These are phyloP conservation scores for Acropternis orthonyx DNA, from an alignment of 2,797 vertebrate species.

Conservation along the genomic window DNA sequence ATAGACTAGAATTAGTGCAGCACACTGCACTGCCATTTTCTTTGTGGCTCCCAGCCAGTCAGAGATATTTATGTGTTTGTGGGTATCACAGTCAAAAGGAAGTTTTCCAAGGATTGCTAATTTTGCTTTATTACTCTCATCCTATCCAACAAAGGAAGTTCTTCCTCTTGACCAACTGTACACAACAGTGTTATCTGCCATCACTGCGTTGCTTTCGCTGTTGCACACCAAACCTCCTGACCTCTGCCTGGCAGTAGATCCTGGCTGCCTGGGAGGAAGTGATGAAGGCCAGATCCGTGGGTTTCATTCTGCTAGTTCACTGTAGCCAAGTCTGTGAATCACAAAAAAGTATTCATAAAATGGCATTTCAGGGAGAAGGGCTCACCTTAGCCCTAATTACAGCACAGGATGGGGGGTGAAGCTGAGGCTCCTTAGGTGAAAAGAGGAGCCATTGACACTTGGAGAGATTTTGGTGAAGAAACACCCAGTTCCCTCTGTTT, in stretches of 20 bases:
- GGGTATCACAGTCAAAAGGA: not conserved
- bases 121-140: conserved; percentile 14
- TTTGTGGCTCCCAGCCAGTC: not conserved
- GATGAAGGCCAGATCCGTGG: not conserved
- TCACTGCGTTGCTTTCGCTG: not conserved
- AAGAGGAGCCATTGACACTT: not conserved
- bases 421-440: not conserved
- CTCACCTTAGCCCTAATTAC: not conserved
- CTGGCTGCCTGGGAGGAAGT: conserved; percentile 9
- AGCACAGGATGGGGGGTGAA: not conserved
- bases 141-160: not conserved
- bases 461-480: not conserved
- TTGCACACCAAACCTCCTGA: not conserved
- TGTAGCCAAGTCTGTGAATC: not conserved
- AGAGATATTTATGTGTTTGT: not conserved
- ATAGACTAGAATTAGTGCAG: not conserved
- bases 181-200: not conserved
- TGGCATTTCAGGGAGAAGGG: not conserved
- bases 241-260: not conserved
- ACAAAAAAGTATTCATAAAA: not conserved
- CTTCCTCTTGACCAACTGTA: not conserved
- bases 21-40: not conserved
- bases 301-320: not conserved
- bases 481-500: not conserved
- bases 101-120: not conserved